Conservation (phyloP, 2,797 vertebrate genomes). For the Siniperca obscura region DNA sequence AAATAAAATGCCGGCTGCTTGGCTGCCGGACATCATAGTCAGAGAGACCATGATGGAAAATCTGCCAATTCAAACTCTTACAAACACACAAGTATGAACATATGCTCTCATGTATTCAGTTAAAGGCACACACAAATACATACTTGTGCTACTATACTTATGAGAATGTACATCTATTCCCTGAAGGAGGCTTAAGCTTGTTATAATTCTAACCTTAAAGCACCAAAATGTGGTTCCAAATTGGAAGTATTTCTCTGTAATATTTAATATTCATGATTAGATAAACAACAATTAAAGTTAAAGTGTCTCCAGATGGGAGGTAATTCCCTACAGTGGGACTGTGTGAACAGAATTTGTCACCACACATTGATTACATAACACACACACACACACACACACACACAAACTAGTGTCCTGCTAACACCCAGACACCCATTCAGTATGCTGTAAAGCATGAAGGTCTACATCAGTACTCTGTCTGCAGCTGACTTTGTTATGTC, state of each 20-base stretch:
- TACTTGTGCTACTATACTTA: not conserved
- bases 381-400: conserved; percentile 16
- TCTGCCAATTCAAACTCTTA: not conserved
- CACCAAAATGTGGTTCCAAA: not conserved
- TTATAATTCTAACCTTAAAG: not conserved
- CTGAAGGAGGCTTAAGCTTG: not conserved
- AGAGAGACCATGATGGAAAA: conserved; percentile 6
- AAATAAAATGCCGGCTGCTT: not conserved
- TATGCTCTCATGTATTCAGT: not conserved
- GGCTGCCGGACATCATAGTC: not conserved
- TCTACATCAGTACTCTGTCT: conserved; percentile 73
- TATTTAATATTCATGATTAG: not conserved
- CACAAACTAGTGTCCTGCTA: conserved; percentile 7
- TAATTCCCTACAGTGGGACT: not conserved
- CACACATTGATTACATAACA: conserved; percentile 8
- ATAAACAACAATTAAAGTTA: conserved; percentile 7
- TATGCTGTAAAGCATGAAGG: conserved; percentile 69
- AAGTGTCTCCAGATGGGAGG: not conserved
- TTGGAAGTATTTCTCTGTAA: not conserved
- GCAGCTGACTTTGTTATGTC: conserved; percentile 72
- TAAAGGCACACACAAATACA: not conserved
- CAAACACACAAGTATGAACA: not conserved
- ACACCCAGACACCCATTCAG: conserved; percentile 52
- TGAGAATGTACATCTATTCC: not conserved
- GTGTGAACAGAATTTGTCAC: not conserved